Conservation (phyloP, 2,888 invertebrate species). For the Lasioglossum zephyrum region DNA sequence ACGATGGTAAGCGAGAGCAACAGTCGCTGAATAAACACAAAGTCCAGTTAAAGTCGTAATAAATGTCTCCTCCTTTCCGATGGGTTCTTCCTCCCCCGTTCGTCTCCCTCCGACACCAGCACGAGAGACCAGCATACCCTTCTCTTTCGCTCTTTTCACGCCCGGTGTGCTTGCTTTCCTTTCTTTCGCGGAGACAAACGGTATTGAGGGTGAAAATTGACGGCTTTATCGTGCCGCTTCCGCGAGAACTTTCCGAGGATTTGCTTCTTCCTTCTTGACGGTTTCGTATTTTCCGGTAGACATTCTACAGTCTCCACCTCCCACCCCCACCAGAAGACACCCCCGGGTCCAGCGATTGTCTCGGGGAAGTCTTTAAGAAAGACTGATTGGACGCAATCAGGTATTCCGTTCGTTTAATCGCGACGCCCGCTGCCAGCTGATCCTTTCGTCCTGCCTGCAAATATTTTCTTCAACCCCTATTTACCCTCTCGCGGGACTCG, state of each 20-base stretch:
- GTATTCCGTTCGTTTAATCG: conserved; percentile 52
- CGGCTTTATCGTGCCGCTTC: conserved; percentile 78
- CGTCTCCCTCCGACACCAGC: conserved; percentile 35
- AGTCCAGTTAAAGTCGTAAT: conserved; percentile 84
- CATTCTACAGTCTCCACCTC: conserved; percentile 30
- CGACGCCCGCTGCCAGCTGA: conserved; percentile 1
- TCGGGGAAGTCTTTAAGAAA: conserved; percentile 49
- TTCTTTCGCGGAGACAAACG: conserved; percentile 76
- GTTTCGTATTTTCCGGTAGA: conserved; percentile 66
- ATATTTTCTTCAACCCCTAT: conserved; percentile 5
- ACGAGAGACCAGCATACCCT: conserved; percentile 19
- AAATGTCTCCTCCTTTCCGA: conserved; percentile 82
- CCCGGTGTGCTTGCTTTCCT: conserved; percentile 73
- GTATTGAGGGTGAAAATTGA: conserved; percentile 80
- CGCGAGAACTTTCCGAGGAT: conserved; percentile 70
- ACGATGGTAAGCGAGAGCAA: conserved; percentile 76
- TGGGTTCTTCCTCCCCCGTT: conserved; percentile 64
- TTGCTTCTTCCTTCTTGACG: conserved; percentile 60
- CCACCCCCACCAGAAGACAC: neutral
- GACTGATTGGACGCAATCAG: conserved; percentile 56
- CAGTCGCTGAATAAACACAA: conserved; percentile 84
- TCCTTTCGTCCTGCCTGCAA: conserved; percentile 3
- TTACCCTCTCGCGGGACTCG: neutral
- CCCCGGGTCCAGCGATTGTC: conserved; percentile 34
- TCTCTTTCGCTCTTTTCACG: conserved; percentile 60